Evolutionary conservation across 2,888 invertebrate genomes (phyloP).

Genomic region (Eupelmus urozonus): DNA sequence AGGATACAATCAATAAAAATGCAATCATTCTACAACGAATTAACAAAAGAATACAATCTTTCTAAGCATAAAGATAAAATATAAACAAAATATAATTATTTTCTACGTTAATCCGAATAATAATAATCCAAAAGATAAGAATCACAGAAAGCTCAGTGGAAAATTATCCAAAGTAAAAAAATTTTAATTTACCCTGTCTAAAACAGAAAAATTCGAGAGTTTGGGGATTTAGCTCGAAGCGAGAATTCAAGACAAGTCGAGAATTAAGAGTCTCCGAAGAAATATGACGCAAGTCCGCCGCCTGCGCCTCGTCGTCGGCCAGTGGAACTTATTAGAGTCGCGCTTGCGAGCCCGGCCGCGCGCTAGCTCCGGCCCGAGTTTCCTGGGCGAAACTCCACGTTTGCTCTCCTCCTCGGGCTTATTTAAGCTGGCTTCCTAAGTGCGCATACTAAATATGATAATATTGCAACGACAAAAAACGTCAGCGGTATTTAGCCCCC

Average conservation of each 20-base stretch:
- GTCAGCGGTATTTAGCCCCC: constrained; percentile 76
- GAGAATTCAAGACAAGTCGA: constrained; percentile 48
- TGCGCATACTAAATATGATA: constrained; percentile 78
- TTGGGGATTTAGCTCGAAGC: constrained; percentile 8
- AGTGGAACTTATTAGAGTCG: constrained; percentile 74
- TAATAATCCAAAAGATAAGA: too few species aligned
- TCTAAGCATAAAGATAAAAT: too few species aligned
- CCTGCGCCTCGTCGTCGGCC: constrained; percentile 66
- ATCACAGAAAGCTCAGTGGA: too few species aligned
- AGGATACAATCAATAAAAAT: too few species aligned
- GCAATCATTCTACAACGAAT: too few species aligned
- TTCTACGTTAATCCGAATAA: too few species aligned
- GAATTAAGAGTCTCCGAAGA: constrained; percentile 67
- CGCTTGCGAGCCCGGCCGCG: constrained; percentile 63
- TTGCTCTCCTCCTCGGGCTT: constrained; percentile 68
- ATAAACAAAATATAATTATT: too few species aligned
- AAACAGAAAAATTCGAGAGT: constrained; percentile 15
- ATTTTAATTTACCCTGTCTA: too few species aligned
- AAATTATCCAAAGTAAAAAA: too few species aligned
- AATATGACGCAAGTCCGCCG: constrained; percentile 69
- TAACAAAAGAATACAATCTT: too few species aligned
- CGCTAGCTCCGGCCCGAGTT: constrained; percentile 71
- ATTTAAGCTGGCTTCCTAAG: constrained; percentile 76
- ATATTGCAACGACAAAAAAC: constrained; percentile 76
- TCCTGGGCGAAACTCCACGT: constrained; percentile 57